Conservation (phyloP, 2,888 invertebrate species). For the Ormia ochracea region DNA sequence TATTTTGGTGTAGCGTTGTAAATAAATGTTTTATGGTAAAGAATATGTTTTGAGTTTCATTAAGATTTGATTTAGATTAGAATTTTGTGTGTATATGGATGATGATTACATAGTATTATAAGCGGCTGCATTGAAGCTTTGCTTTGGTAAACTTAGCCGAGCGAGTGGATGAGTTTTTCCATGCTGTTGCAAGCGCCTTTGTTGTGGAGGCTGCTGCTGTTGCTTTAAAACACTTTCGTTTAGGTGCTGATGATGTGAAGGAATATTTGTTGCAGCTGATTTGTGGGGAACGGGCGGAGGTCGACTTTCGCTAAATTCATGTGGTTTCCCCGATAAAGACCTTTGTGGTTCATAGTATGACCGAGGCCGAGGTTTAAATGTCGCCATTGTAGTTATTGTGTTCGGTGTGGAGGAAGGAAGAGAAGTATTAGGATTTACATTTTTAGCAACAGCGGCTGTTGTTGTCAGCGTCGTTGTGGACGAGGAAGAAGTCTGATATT, state of each 20-base stretch:
- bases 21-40: slow-evolving; percentile 44
- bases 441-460: slow-evolving; percentile 52
- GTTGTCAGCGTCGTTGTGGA: slow-evolving; percentile 66
- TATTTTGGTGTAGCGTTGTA: slow-evolving; percentile 17
- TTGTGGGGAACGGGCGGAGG: slow-evolving; percentile 77
- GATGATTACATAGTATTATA: slow-evolving; percentile 90
- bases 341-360: slow-evolving; percentile 74
- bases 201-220: slow-evolving; percentile 77
- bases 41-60: slow-evolving; percentile 55
- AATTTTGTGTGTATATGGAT: slow-evolving; percentile 42
- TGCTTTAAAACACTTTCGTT: slow-evolving; percentile 69
- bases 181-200: slow-evolving; percentile 90
- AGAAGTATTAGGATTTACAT: slow-evolving; percentile 43
- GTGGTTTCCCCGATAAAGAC: slow-evolving; percentile 67
- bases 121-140: slow-evolving; percentile 85
- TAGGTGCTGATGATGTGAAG: slow-evolving; percentile 58
- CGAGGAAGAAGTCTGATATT: slow-evolving; percentile 80
- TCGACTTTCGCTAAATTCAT: slow-evolving; percentile 73
- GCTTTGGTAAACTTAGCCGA: slow-evolving; percentile 87
- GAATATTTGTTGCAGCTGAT: slow-evolving; percentile 18
- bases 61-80: slow-evolving; percentile 57
- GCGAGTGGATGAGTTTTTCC: slow-evolving; percentile 95
- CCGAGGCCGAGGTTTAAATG: slow-evolving; percentile 71
- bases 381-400: slow-evolving; percentile 63
- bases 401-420: slow-evolving; percentile 70